Evolutionary conservation across 2,797 vertebrate species (phyloP).

Genomic region (Diplodus sargus): DNA sequence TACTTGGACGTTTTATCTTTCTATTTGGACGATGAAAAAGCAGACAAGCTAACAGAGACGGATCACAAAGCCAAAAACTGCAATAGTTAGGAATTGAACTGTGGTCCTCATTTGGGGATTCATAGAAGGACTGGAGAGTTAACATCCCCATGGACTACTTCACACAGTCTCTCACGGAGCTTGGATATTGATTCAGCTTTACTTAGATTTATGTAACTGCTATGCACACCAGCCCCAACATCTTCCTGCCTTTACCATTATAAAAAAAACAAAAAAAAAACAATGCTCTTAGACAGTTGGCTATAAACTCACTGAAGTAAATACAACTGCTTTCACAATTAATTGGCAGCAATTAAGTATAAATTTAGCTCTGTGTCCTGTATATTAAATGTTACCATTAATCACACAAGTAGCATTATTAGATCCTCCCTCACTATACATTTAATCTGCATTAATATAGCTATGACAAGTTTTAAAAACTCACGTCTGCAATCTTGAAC

Average conservation of each 20-base stretch:
- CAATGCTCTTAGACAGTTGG: neutral
- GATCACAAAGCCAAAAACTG: constrained; percentile 43
- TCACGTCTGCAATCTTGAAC: neutral
- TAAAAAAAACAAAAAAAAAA: constrained; percentile 19
- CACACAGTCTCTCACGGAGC: constrained; percentile 33
- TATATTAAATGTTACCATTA: constrained; percentile 21
- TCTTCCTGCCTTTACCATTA: constrained; percentile 19
- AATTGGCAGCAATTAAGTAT: neutral
- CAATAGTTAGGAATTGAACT: constrained; percentile 44
- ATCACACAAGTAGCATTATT: constrained; percentile 21
- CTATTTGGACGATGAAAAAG: constrained; percentile 39
- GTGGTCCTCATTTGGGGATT: constrained; percentile 43
- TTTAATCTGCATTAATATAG: constrained; percentile 23
- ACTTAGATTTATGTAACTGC: constrained; percentile 71
- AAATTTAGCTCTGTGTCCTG: constrained; percentile 2
- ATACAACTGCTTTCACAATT: constrained; percentile 12
- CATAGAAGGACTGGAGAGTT: constrained; percentile 30
- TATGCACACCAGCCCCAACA: constrained; percentile 5
- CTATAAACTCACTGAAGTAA: neutral
- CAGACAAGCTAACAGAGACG: constrained; percentile 52
- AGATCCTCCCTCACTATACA: neutral
- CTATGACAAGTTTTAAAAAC: neutral
- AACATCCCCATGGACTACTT: constrained; percentile 44
- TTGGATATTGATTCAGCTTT: constrained; percentile 68
- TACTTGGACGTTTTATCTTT: constrained; percentile 45